A percentile compares a stretch with the other conserved stretches of the same genome.
phyloP scores from a whole-genome alignment of 2,888 invertebrate genomes.

The Caenorhabditis drosophilae region DNA sequence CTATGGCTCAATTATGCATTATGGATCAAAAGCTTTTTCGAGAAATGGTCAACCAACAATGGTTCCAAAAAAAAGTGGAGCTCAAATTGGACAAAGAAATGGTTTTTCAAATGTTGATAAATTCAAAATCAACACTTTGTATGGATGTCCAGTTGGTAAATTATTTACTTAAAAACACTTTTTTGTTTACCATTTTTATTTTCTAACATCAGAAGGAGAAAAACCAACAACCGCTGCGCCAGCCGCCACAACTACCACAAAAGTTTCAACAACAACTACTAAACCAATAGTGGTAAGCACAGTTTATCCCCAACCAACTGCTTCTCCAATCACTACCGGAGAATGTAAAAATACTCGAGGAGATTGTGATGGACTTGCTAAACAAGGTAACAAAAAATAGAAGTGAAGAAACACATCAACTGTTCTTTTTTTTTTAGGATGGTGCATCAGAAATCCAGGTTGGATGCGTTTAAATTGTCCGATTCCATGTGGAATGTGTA shows the following conservation, averaged over 20 bases:
- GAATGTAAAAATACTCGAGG: constrained; percentile 63
- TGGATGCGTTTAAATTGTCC: constrained; percentile 67
- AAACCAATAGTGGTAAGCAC: constrained; percentile 13
- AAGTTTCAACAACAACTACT: constrained; percentile 1
- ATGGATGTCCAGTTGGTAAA: constrained; percentile 59
- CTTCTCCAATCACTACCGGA: constrained; percentile 19
- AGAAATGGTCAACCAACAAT: constrained; percentile 68
- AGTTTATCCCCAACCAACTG: constrained; percentile 28
- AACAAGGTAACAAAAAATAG: constrained; percentile 48
- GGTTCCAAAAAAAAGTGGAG: constrained; percentile 59
- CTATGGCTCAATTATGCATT: constrained; percentile 67
- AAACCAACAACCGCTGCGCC: constrained; percentile 27
- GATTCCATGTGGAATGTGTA: constrained; percentile 59
- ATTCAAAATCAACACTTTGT: constrained; percentile 66
- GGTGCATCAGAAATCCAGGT: constrained; percentile 65
- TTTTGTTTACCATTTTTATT: neutral
- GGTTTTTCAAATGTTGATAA: constrained; percentile 66
- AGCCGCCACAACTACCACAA: constrained; percentile 15
- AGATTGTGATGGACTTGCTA: constrained; percentile 63
- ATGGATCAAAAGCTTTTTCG: constrained; percentile 65
- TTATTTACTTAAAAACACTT: neutral
- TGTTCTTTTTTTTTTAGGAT: constrained; percentile 41
- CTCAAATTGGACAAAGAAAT: constrained; percentile 64
- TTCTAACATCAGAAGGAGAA: constrained; percentile 22
- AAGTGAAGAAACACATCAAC: neutral